These are phyloP conservation scores for Cynodonichthys magdalenae DNA, from an alignment of 2,797 vertebrate genomes.

Conservation along the genomic window DNA sequence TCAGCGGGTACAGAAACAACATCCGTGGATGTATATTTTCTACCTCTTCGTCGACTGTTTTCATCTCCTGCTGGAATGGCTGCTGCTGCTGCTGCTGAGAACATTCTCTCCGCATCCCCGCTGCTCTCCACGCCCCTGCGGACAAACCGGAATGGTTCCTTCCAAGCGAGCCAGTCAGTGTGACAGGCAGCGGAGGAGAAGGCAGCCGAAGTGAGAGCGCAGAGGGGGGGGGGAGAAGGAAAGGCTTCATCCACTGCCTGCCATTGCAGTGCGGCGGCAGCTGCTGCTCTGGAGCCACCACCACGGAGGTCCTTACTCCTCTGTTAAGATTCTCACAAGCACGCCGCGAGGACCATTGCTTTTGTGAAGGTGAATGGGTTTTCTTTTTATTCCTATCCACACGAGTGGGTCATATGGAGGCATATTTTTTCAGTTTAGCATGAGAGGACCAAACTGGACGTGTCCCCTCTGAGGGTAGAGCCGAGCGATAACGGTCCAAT, in stretches of 20 bases:
- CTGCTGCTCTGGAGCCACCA: conserved; percentile 71
- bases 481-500: conserved; percentile 68
- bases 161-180: conserved; percentile 83
- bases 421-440: conserved; percentile 24
- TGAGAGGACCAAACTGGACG: conserved; percentile 54
- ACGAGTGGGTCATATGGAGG: conserved; percentile 19
- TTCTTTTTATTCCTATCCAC: conserved; percentile 29
- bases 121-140: conserved; percentile 61
- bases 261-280: conserved; percentile 83
- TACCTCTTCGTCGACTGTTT: conserved; percentile 13
- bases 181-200: conserved; percentile 69
- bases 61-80: conserved; percentile 52
- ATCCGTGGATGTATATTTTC: conserved; percentile 20
- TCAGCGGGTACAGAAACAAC: background rate
- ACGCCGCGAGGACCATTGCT: conserved; percentile 70
- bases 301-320: conserved; percentile 51
- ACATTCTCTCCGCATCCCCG: conserved; percentile 52
- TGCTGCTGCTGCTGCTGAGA: conserved; percentile 42
- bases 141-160: conserved; percentile 77
- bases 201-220: conserved; percentile 72
- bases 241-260: conserved; percentile 80
- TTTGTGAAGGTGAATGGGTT: conserved; percentile 66
- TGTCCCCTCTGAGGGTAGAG: conserved; percentile 50
- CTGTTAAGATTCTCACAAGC: conserved; percentile 55
- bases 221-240: conserved; percentile 50